Conservation (phyloP, 1,140 invertebrate genomes). For the Lordiphosa stackelbergi region DNA sequence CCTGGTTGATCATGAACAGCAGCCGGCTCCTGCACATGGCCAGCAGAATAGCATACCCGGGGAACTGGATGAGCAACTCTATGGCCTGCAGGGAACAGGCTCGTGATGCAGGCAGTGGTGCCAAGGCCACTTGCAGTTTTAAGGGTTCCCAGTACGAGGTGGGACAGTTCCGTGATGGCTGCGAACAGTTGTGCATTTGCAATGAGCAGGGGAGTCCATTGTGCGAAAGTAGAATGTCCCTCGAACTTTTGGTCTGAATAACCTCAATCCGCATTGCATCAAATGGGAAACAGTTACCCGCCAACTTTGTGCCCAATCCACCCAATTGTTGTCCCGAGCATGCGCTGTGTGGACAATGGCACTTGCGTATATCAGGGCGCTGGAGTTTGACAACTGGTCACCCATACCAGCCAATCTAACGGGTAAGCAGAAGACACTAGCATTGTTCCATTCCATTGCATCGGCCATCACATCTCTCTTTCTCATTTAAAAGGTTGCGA, state of each 20-base stretch:
- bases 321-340: constrained; percentile 90
- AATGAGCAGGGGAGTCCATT: constrained; percentile 83
- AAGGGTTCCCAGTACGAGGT: constrained; percentile 62
- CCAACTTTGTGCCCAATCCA: constrained; percentile 83
- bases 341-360: constrained; percentile 87
- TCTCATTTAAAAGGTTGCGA: constrained; percentile 84
- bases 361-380: constrained; percentile 85
- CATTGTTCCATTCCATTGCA: constrained; percentile 9
- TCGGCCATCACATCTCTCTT: constrained; percentile 8
- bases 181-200: constrained; percentile 84
- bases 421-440: constrained; percentile 47
- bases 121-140: constrained; percentile 41
- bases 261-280: constrained; percentile 88
- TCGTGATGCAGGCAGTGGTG: constrained; percentile 49
- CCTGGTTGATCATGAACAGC: constrained; percentile 84
- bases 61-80: constrained; percentile 39
- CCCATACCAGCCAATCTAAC: constrained; percentile 82
- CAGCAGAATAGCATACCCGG: constrained; percentile 48
- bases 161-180: constrained; percentile 86
- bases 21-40: constrained; percentile 32
- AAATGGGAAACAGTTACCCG: constrained; percentile 89
- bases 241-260: constrained; percentile 89
- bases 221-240: constrained; percentile 88
- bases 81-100: constrained; percentile 54
- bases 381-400: constrained; percentile 84